Evolutionary conservation across 2,113 vertebrate species (phyloP).

Genomic region (Lamprotornis superbus): DNA sequence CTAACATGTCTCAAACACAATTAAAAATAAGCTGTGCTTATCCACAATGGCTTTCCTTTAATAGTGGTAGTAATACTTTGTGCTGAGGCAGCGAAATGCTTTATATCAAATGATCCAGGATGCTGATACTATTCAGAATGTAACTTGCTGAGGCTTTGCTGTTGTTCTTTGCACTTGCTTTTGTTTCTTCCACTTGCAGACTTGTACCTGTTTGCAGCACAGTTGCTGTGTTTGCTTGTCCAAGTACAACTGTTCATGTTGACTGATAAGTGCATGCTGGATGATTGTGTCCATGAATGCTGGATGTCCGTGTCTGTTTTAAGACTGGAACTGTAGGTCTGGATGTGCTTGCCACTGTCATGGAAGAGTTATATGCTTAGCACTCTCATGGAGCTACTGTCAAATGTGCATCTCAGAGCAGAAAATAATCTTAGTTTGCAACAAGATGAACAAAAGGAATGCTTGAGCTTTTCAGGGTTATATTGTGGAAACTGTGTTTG

Average conservation of each 20-base stretch:
- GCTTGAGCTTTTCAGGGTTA: neutral
- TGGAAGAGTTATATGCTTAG: fast-evolving
- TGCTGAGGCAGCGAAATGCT: neutral
- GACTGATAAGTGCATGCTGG: neutral
- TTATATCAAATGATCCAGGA: neutral
- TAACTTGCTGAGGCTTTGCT: neutral
- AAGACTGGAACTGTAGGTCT: neutral
- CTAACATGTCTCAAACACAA: neutral
- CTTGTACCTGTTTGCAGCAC: neutral
- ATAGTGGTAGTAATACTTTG: neutral
- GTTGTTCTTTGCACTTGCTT: neutral
- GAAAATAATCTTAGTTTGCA: neutral
- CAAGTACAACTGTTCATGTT: fast-evolving
- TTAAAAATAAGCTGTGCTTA: neutral
- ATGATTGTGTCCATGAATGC: neutral
- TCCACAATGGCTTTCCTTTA: neutral
- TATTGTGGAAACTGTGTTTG: neutral
- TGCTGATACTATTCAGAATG: neutral
- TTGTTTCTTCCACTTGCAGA: neutral
- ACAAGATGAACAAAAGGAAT: neutral
- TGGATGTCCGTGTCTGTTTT: fast-evolving
- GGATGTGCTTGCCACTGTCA: neutral
- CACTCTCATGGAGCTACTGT: neutral
- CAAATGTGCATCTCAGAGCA: neutral
- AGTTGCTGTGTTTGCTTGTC: neutral